These are phyloP conservation scores for Coenonympha glycerion DNA, from an alignment of 2,888 invertebrate species.

Conservation along the genomic window DNA sequence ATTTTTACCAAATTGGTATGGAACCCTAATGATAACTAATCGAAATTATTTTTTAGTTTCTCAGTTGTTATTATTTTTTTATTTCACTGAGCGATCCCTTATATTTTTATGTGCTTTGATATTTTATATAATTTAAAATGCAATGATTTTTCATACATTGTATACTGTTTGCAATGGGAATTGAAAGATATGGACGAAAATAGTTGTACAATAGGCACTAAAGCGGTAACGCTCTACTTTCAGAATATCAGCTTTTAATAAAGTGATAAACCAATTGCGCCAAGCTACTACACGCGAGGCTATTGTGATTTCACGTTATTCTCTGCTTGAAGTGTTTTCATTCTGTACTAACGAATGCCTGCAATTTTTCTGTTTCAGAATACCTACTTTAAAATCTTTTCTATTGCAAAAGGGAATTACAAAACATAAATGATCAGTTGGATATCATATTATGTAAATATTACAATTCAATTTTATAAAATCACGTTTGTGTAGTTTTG, in stretches of 20 bases:
- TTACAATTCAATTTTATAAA: too few relatives aligned
- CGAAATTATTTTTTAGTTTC: neutral
- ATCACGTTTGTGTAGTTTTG: too few relatives aligned
- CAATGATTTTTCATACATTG: neutral
- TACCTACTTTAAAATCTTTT: neutral
- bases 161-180: conserved; percentile 4
- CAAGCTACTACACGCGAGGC: conserved; percentile 56
- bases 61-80: too few relatives aligned
- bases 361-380: neutral
- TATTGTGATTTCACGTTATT: conserved; percentile 42
- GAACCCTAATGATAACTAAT: too few relatives aligned
- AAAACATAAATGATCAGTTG: too few relatives aligned
- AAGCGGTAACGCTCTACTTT: conserved; percentile 32
- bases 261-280: conserved; percentile 58
- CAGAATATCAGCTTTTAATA: conserved; percentile 57
- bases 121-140: too few relatives aligned
- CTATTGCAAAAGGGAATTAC: too few relatives aligned
- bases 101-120: too few relatives aligned
- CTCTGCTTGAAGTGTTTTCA: conserved; percentile 1
- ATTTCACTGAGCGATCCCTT: too few relatives aligned
- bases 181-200: conserved; percentile 28
- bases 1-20: too few relatives aligned
- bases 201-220: conserved; percentile 34
- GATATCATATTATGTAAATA: too few relatives aligned
- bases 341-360: neutral